A percentile compares a stretch with the other conserved stretches of the same genome.
phyloP scores from a whole-genome alignment of 2,113 vertebrate genomes.

The Scytalopus superciliaris region DNA sequence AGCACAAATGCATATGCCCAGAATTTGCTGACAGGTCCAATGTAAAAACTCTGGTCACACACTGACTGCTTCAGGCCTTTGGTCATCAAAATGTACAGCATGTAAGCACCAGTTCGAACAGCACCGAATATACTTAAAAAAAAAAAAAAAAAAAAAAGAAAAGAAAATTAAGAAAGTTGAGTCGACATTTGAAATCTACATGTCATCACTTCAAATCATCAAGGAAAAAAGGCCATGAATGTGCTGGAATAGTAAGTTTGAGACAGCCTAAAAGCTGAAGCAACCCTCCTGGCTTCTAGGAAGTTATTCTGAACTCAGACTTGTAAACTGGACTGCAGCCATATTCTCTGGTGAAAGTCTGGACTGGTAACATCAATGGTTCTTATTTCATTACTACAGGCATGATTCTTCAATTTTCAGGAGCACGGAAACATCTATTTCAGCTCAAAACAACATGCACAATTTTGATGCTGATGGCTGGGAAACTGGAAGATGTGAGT shows the following conservation, averaged over 20 bases:
- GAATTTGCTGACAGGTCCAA: constrained; percentile 99
- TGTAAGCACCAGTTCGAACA: constrained; percentile 95
- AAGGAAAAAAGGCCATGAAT: neutral
- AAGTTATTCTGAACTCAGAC: neutral
- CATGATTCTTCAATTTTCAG: neutral
- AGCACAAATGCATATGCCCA: constrained; percentile 99
- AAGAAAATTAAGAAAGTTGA: constrained; percentile 60
- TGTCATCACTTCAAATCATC: neutral
- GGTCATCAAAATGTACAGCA: constrained; percentile 96
- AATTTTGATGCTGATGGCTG: neutral
- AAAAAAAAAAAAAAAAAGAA: constrained; percentile 61
- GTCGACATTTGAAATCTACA: neutral
- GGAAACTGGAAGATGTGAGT: neutral
- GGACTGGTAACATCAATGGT: rapidly evolving
- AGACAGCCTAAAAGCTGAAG: neutral
- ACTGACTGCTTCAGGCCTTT: constrained; percentile 98
- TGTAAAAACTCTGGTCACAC: constrained; percentile 99
- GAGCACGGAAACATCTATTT: neutral
- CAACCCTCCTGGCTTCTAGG: neutral
- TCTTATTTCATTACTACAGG: neutral
- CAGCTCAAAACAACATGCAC: neutral
- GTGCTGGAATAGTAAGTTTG: neutral
- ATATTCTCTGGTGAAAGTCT: neutral
- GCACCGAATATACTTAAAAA: constrained; percentile 94
- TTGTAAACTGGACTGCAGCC: neutral